Evolutionary conservation across 2,797 vertebrate genomes (phyloP), one percentile per base, ranked within the genome.

Genomic region (Dermochelys coriacea): DNA sequence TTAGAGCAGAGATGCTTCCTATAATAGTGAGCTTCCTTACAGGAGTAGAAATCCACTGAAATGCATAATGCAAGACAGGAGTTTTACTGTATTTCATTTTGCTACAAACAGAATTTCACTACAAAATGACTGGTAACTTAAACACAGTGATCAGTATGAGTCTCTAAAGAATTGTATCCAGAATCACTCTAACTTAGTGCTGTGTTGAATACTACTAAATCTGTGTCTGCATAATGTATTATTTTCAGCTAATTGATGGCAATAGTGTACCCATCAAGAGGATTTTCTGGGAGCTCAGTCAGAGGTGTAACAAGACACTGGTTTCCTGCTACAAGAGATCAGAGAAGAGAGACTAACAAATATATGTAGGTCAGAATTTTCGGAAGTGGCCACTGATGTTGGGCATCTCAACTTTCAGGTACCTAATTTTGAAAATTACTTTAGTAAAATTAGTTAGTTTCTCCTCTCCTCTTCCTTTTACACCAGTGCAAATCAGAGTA

Each of bases 41-140:
- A 41, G 23, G 45, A 47, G 71, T 15, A 41, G 51, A 71, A 77
- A 51, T 49, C 80, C 84, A 8, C 14, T 47, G 49, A 88, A 84
- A 82, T 0, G 0, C 1, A 0, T 27, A 19, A 31, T 1, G 0
- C 9, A 47, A 85, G 82, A 49, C 0, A 6, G 51, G 86, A 45
- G 29, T 85, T 87, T 79, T 12, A 21, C 54, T 54, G 23, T 54
- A 54, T 45, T 91, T 71, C 81, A 59, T 80, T 87, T 55, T 49
- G 80, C 11, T 49, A 1, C 3, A 61, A 55, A n/a, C 1, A 8
- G 7, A n/a, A 77, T 37, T 84, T 75, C 49, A 54, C 12, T 79
- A 55, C 10, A 51, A 37, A 85, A 15, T 37, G n/a, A 25, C 29
- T 41, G 51, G 23, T 10, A 80, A 45, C 52, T 25, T 61, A 61